phyloP scores from a whole-genome alignment of 2,797 vertebrate genomes.

The Dromococcyx pavoninus region DNA sequence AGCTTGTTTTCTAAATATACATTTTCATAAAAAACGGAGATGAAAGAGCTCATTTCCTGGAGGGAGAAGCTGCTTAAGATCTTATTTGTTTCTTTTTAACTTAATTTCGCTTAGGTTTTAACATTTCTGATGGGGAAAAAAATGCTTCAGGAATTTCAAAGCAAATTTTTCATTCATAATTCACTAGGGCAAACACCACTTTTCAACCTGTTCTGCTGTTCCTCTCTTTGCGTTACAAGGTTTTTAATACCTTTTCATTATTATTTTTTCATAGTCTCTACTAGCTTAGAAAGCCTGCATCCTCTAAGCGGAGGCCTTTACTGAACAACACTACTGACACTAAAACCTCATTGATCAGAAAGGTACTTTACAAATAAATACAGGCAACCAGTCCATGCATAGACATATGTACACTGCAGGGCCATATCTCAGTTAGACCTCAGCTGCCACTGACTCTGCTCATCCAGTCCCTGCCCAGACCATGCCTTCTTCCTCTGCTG shows the following conservation, averaged over 20 bases:
- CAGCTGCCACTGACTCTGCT: background rate
- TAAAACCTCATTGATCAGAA: background rate
- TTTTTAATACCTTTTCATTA: conserved; percentile 14
- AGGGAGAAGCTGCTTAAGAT: conserved; percentile 49
- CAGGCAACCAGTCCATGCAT: background rate
- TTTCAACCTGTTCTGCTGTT: background rate
- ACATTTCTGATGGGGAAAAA: conserved; percentile 14
- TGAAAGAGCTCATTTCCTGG: conserved; percentile 53
- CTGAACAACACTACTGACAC: background rate
- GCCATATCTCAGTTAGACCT: background rate
- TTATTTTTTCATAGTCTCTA: background rate
- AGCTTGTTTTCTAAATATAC: conserved; percentile 66
- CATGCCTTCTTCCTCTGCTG: background rate
- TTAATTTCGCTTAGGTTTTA: conserved; percentile 40
- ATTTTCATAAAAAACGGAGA: conserved; percentile 63
- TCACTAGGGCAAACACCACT: conserved; percentile 52
- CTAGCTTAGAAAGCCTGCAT: background rate
- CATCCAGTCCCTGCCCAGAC: background rate
- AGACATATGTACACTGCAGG: background rate
- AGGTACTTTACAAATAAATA: background rate
- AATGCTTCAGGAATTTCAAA: conserved; percentile 51
- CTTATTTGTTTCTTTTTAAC: conserved; percentile 60
- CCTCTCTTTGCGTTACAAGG: background rate
- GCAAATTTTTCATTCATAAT: conserved; percentile 45
- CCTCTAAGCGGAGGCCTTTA: background rate